Percentiles rank a stretch among this genome's conserved stretches.
Evolutionary conservation across 2,888 invertebrate genomes (phyloP).

Genomic region (Orthonevra nobilis): DNA sequence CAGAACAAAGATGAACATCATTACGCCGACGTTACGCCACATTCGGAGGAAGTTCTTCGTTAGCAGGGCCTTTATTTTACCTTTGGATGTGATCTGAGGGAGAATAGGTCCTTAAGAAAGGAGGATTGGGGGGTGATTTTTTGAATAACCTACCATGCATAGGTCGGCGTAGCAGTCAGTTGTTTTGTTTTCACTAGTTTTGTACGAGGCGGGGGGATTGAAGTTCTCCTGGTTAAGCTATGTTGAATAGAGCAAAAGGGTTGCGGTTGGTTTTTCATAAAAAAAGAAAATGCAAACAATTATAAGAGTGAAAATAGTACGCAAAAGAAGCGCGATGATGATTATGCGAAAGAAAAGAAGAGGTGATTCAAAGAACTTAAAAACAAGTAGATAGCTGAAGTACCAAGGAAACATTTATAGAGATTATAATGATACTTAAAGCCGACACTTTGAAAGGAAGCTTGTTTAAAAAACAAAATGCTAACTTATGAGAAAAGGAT

Average conservation of each 20-base stretch:
- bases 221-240: slow-evolving; percentile 78
- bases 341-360: too few relatives aligned
- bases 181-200: slow-evolving; percentile 75
- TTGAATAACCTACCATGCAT: slow-evolving; percentile 75
- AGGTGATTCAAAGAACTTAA: too few relatives aligned
- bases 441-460: too few relatives aligned
- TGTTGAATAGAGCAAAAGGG: slow-evolving; percentile 46
- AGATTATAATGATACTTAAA: too few relatives aligned
- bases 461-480: too few relatives aligned
- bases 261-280: slow-evolving; percentile 43
- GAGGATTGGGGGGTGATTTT: too few relatives aligned
- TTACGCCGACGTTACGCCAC: slow-evolving; percentile 95
- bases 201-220: slow-evolving; percentile 75
- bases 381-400: too few relatives aligned
- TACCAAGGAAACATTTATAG: too few relatives aligned
- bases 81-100: slow-evolving; percentile 86
- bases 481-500: too few relatives aligned
- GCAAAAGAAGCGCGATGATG: too few relatives aligned
- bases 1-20: slow-evolving; percentile 95
- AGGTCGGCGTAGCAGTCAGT: slow-evolving; percentile 76
- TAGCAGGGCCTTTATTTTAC: slow-evolving; percentile 91
- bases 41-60: slow-evolving; percentile 94
- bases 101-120: not conserved
- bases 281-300: slow-evolving; percentile 38
- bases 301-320: too few relatives aligned